Evolutionary conservation across 1,140 invertebrate species (phyloP).

Genomic region (Dreissena polymorpha): DNA sequence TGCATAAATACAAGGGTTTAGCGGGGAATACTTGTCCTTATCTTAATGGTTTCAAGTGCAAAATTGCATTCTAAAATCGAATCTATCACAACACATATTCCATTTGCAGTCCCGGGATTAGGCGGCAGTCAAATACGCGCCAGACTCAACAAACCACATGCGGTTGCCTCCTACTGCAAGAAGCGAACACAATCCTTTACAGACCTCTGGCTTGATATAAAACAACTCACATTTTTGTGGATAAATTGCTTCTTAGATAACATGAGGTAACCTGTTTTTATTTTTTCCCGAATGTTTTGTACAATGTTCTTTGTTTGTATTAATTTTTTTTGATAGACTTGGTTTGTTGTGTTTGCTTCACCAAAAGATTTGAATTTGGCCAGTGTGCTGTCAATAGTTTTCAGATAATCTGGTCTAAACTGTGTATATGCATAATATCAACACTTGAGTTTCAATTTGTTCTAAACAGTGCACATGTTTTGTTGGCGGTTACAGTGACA

Average conservation of each 20-base stretch:
- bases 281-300: no score
- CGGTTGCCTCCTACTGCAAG: no score
- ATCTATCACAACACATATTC: neutral
- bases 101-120: conserved; percentile 92
- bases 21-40: neutral
- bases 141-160: no score
- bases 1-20: neutral
- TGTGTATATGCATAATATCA: conserved; percentile 3
- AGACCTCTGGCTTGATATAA: no score
- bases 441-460: neutral
- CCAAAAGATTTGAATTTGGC: neutral
- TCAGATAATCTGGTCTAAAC: neutral
- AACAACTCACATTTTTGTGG: no score
- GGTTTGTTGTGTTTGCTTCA: neutral
- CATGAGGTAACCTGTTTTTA: conserved; percentile 74
- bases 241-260: no score
- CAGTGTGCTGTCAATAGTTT: neutral
- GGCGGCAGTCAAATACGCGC: conserved; percentile 86
- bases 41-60: neutral
- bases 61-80: no score
- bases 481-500: no score
- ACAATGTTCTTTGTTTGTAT: no score
- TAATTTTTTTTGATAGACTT: neutral
- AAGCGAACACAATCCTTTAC: no score
- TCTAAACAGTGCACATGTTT: no score